A percentile compares a stretch with the other conserved stretches of the same genome.
phyloP scores from a whole-genome alignment of 2,113 vertebrate species.

The Cepphus grylle region DNA sequence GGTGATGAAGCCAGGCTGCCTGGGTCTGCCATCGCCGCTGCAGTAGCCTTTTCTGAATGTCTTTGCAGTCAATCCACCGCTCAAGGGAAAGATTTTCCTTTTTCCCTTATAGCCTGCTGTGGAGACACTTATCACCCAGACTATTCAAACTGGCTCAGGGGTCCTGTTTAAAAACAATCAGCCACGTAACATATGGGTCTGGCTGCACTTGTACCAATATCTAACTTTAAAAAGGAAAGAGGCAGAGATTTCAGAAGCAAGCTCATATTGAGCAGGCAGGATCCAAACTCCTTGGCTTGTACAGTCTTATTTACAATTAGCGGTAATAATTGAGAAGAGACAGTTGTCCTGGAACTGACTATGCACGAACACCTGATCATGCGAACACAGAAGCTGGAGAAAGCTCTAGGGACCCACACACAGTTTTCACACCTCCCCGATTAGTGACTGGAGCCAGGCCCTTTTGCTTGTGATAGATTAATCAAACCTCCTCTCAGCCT shows the following conservation, averaged over 20 bases:
- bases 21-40: not conserved
- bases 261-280: not conserved
- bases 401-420: conserved; percentile 48
- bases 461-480: conserved; percentile 74
- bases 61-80: not conserved
- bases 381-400: conserved; percentile 50
- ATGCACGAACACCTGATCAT: conserved; percentile 57
- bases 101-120: not conserved
- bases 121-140: conserved; percentile 6
- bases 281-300: not conserved
- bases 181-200: not conserved
- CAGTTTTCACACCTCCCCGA: conserved; percentile 65
- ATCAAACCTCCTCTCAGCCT: conserved; percentile 70
- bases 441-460: conserved; percentile 66
- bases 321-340: conserved; percentile 61
- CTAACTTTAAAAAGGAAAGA: not conserved
- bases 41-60: not conserved
- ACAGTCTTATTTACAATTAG: conserved; percentile 51
- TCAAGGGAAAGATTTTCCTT: conserved; percentile 20
- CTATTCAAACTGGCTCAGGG: conserved; percentile 7
- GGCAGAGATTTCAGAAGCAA: not conserved
- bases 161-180: conserved; percentile 19
- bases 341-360: conserved; percentile 62
- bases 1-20: not conserved
- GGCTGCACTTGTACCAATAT: not conserved